Evolutionary conservation across 2,113 vertebrate genomes (phyloP).

Genomic region (Hypocryptadius cinnamomeus): DNA sequence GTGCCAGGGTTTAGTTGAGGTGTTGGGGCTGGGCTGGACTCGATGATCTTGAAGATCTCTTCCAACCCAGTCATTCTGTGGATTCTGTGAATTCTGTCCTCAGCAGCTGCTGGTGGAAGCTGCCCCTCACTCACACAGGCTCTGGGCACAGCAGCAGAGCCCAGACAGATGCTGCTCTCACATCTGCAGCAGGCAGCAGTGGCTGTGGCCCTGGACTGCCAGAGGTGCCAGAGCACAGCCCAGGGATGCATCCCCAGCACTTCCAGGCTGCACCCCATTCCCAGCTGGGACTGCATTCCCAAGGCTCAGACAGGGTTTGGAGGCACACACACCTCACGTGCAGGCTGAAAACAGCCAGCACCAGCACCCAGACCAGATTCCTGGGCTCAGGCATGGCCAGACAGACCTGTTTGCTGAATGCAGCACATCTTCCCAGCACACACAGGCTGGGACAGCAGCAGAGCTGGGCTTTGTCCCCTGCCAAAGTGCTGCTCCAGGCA

Average conservation of each 20-base stretch:
- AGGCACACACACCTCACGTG: not conserved
- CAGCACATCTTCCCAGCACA: not conserved
- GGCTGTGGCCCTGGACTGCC: not conserved
- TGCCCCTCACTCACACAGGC: not conserved
- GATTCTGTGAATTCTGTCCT: not conserved
- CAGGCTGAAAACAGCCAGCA: not conserved
- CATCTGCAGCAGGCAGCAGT: not conserved
- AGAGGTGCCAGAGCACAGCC: not conserved
- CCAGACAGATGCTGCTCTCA: not conserved
- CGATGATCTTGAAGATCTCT: not conserved
- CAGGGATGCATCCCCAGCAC: not conserved
- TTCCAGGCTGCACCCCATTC: not conserved
- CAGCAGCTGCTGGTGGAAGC: not conserved
- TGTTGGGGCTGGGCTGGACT: not conserved
- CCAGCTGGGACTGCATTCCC: not conserved
- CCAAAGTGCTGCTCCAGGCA: not conserved
- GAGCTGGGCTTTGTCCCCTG: not conserved
- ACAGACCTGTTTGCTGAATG: not conserved
- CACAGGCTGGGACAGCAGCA: not conserved
- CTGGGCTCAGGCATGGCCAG: not conserved
- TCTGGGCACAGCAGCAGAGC: not conserved
- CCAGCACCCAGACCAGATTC: not conserved
- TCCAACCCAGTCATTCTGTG: not conserved
- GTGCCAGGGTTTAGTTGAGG: not conserved
- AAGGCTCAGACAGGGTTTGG: not conserved